Percentiles rank a stretch among this genome's conserved stretches.
Conservation (phyloP, 2,797 vertebrate genomes). For the Cichlasoma orientale region DNA sequence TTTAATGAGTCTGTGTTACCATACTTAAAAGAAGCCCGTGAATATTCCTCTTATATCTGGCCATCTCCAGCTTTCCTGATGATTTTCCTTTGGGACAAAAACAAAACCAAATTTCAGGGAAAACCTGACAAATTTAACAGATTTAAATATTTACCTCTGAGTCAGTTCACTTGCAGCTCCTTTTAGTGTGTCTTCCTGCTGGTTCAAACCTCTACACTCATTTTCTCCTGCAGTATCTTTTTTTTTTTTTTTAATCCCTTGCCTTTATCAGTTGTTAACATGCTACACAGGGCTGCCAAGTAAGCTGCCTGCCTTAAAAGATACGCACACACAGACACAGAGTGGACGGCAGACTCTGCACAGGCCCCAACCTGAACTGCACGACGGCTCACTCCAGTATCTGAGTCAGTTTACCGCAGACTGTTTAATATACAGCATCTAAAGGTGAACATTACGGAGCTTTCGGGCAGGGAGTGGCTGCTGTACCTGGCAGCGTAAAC, state of each 20-base stretch:
- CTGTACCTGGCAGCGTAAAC: neutral
- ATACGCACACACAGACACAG: slow-evolving; percentile 16
- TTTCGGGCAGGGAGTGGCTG: neutral
- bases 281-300: slow-evolving; percentile 47
- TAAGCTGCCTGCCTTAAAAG: slow-evolving; percentile 24
- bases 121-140: neutral
- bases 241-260: slow-evolving; percentile 26
- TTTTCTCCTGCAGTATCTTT: slow-evolving; percentile 14
- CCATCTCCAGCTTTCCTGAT: neutral
- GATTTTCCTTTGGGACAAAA: neutral
- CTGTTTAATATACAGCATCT: slow-evolving; percentile 5
- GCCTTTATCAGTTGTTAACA: slow-evolving; percentile 60
- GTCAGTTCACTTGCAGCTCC: slow-evolving; percentile 7
- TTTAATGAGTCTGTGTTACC: neutral
- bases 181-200: neutral
- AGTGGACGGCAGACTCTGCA: neutral
- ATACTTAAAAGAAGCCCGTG: neutral
- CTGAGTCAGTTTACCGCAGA: slow-evolving; percentile 7
- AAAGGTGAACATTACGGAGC: neutral
- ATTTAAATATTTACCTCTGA: neutral
- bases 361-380: neutral
- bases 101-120: neutral
- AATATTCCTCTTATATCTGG: neutral
- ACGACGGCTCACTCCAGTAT: neutral
- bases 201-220: slow-evolving; percentile 3